Evolutionary conservation across 2,113 vertebrate genomes (phyloP).

Genomic region (Propithecus coquereli): DNA sequence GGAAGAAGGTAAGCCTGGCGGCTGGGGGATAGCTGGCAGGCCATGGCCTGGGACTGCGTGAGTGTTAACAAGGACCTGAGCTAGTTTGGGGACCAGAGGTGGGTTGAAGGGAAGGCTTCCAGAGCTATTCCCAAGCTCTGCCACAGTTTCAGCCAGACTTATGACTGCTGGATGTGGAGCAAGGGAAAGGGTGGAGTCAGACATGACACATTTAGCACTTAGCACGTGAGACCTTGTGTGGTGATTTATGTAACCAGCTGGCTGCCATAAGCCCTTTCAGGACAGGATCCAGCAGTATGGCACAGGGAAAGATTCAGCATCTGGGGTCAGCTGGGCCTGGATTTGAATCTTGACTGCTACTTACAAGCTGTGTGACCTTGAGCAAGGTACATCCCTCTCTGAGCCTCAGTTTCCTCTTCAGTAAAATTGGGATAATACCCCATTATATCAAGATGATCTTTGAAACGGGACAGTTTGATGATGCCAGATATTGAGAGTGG

Average conservation of each 20-base stretch:
- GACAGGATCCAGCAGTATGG: background rate
- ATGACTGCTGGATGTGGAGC: slow-evolving; percentile 16
- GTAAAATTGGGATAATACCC: slow-evolving; percentile 29
- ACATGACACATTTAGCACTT: slow-evolving; percentile 56
- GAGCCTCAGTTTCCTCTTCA: slow-evolving; percentile 37
- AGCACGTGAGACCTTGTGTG: slow-evolving; percentile 58
- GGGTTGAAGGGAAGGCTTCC: background rate
- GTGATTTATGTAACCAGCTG: slow-evolving; percentile 46
- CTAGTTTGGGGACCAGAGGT: background rate
- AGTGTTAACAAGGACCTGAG: background rate
- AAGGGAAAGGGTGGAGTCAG: slow-evolving; percentile 51
- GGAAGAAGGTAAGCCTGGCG: background rate
- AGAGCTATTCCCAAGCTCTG: background rate
- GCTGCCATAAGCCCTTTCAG: slow-evolving; percentile 7
- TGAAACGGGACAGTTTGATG: slow-evolving; percentile 83
- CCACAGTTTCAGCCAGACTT: background rate
- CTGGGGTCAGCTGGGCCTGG: background rate
- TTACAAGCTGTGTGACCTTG: background rate
- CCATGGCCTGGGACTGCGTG: background rate
- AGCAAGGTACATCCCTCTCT: background rate
- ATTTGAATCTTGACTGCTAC: slow-evolving; percentile 37
- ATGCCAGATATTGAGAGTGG: slow-evolving; percentile 81
- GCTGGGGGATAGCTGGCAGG: background rate
- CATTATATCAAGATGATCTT: slow-evolving; percentile 68
- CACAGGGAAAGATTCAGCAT: background rate